phyloP scores from a whole-genome alignment of 2,888 invertebrate genomes.

The Pammene aurita region DNA sequence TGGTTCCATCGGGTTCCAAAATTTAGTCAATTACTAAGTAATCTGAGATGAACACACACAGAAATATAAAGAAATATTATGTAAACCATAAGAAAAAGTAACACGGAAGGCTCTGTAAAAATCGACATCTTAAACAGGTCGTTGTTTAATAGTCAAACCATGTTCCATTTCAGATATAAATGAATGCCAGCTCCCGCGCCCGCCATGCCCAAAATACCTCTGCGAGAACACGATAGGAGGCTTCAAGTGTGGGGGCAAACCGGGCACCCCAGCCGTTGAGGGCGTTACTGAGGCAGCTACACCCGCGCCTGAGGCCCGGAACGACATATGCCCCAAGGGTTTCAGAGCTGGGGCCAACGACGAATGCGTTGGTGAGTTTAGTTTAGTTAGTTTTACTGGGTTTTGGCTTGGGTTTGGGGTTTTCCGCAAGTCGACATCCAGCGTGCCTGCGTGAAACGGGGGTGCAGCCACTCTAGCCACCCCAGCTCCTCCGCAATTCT shows the following conservation, averaged over 20 bases:
- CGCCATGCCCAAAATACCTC: conserved; percentile 76
- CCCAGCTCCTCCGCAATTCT: too few relatives aligned
- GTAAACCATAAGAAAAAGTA: too few relatives aligned
- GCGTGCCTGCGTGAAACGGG: too few relatives aligned
- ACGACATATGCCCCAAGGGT: conserved; percentile 81
- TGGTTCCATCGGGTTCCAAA: too few relatives aligned
- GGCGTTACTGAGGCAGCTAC: conserved; percentile 53
- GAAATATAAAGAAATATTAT: too few relatives aligned
- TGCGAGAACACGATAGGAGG: conserved; percentile 81
- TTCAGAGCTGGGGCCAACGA: conserved; percentile 79
- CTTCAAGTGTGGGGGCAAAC: conserved; percentile 75
- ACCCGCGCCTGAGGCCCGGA: conserved; percentile 50
- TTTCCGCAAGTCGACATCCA: not conserved
- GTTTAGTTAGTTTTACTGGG: too few relatives aligned
- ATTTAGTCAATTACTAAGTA: not conserved
- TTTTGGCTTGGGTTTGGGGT: too few relatives aligned
- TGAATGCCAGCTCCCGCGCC: conserved; percentile 86
- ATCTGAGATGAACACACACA: too few relatives aligned
- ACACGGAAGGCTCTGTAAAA: too few relatives aligned
- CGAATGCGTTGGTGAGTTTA: conserved; percentile 76
- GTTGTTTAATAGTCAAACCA: too few relatives aligned
- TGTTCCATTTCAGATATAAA: conserved; percentile 86
- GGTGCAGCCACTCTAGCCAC: too few relatives aligned
- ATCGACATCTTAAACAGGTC: too few relatives aligned
- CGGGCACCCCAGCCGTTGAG: conserved; percentile 70